Base-by-base conservation (phyloP, 2,888 invertebrate species). In the Parasteatoda lunata region DNA sequence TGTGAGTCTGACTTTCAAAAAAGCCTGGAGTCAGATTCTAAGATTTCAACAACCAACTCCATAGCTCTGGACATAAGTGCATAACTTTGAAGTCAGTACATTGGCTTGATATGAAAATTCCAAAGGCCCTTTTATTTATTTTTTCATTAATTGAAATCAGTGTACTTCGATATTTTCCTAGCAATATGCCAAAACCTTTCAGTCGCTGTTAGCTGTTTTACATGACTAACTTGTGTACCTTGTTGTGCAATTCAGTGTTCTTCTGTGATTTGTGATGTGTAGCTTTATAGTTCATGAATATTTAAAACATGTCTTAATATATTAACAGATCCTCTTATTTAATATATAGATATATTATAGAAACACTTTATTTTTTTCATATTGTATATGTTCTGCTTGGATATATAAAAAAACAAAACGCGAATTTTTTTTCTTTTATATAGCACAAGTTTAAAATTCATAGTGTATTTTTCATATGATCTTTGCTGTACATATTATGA, bases 171-270 rank as follows among this genome's bases (percentile, higher is more conserved):
- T 84, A 71, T 79, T 80, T 82, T 77, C 77, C 77, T 76, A 82
- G 78, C 49, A 87, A 52, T 82, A 82, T 78, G 81, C 81, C 86
- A 86, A 81, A 86, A 81, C 65, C 71, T 81, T 80, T 86, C 66
- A 68, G 77, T 81, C 81, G 77, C 77, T 75, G 77, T 87, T 87
- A 82, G 81, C 82, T 81, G 72, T 87, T 87, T 87, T 81, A 81
- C 86, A 87, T 81, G 81, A 82, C 81, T 77, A 87, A 71, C 77
- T 87, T 77, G 86, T 82, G 86, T 87, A 81, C 77, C 73, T 69
- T 81, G 88, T 88, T 83, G 88, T 88, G 88, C 88, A 88, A 88
- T 88, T 88, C 83, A 88, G 83, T 88, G 81, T 88, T 88, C 75
- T 78, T 73, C 88, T 88, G 88, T 88, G 88, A 83, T 88, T 80